Evolutionary conservation across 1,140 invertebrate genomes (phyloP).

Genomic region (Eupristina koningsbergeri): DNA sequence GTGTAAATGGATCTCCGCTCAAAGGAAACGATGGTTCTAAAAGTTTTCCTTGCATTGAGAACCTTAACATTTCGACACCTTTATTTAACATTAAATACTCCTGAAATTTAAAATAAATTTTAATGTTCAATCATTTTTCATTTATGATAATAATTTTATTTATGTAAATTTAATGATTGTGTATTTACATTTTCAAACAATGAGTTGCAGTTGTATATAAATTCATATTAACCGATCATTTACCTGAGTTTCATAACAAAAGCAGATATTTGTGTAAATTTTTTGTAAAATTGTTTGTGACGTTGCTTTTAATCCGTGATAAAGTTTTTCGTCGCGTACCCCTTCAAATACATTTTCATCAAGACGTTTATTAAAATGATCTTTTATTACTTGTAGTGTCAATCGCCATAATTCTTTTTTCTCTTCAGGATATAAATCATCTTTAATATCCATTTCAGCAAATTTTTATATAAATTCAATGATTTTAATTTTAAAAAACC

Average conservation of each 20-base stretch:
- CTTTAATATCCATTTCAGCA: background rate
- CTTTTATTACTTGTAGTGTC: constrained; percentile 47
- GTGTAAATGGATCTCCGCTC: background rate
- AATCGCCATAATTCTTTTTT: constrained; percentile 36
- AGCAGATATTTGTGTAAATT: background rate
- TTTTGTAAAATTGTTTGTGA: constrained; percentile 26
- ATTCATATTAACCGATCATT: background rate
- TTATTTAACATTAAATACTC: constrained; percentile 20
- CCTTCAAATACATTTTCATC: constrained; percentile 51
- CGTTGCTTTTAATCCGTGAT: constrained; percentile 53
- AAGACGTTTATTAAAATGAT: constrained; percentile 42
- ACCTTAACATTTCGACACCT: background rate
- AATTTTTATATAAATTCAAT: background rate
- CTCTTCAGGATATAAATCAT: background rate
- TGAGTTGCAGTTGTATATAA: background rate
- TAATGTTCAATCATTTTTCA: too few species aligned
- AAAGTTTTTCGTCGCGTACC: constrained; percentile 48
- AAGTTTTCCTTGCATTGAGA: constrained; percentile 35
- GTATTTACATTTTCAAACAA: too few species aligned
- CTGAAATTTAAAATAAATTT: too few species aligned
- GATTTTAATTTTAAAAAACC: background rate
- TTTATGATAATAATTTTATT: too few species aligned
- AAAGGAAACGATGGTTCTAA: background rate
- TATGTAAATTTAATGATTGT: too few species aligned
- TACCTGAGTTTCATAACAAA: constrained; percentile 31